Evolutionary conservation across 2,113 vertebrate genomes (phyloP).

Genomic region (Sphyrna mokarran): DNA sequence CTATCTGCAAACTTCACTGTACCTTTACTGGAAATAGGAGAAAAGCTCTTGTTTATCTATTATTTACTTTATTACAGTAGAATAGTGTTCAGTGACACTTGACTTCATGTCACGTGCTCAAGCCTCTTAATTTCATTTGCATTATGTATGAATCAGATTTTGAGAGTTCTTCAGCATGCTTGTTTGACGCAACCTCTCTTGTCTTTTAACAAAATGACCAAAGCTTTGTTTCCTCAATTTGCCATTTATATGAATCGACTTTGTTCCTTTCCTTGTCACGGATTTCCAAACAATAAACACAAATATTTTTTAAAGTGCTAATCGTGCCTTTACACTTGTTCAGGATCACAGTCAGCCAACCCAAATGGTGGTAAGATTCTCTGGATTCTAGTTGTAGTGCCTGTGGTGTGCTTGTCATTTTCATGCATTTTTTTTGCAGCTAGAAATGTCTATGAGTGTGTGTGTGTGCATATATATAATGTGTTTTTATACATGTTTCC

Average conservation of each 20-base stretch:
- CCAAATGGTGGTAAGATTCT: constrained; percentile 91
- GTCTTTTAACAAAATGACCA: constrained; percentile 60
- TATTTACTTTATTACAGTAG: not conserved
- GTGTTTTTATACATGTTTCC: not conserved
- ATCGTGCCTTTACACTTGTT: constrained; percentile 78
- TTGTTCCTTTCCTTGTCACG: constrained; percentile 73
- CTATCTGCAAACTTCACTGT: not conserved
- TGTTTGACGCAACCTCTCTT: constrained; percentile 53
- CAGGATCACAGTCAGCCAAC: constrained; percentile 98
- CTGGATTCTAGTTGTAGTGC: constrained; percentile 61
- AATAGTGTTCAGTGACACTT: not conserved
- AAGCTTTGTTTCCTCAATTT: constrained; percentile 70
- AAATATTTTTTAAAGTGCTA: constrained; percentile 55
- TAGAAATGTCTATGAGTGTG: not conserved
- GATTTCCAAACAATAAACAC: constrained; percentile 53
- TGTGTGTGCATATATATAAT: not conserved
- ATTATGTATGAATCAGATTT: constrained; percentile 52
- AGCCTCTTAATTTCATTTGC: constrained; percentile 57
- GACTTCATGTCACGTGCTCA: not conserved
- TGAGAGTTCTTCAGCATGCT: constrained; percentile 47
- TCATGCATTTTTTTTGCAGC: constrained; percentile 45
- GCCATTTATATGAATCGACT: constrained; percentile 80
- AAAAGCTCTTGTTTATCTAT: not conserved
- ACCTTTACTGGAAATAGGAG: not conserved
- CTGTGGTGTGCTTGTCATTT: constrained; percentile 54